Conservation (phyloP, 2,888 invertebrate species). For the Isoperla grammatica region DNA sequence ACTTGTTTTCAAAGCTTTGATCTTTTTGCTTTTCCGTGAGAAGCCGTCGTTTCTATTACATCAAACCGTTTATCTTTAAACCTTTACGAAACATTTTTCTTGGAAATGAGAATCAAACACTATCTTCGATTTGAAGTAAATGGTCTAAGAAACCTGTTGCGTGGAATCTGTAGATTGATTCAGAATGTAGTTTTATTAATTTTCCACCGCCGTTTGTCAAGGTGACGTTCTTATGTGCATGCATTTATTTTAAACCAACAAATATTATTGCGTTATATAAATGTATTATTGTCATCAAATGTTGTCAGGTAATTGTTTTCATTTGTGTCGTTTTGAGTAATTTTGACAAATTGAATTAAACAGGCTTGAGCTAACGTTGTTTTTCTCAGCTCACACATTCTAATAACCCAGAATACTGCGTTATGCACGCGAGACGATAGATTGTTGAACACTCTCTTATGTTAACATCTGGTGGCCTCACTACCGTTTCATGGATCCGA, state of each 20-base stretch:
- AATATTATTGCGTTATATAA: no score
- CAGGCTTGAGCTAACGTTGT: no score
- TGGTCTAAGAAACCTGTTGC: conserved; percentile 5
- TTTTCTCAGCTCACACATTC: no score
- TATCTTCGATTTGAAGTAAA: conserved; percentile 4
- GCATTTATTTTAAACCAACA: no score
- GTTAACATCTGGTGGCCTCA: not conserved
- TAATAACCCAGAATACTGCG: no score
- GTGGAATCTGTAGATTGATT: not conserved
- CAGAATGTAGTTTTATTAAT: no score
- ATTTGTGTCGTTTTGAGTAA: no score
- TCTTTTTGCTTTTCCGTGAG: conserved; percentile 11
- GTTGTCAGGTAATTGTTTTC: not conserved
- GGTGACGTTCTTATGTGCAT: no score
- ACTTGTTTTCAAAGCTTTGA: not conserved
- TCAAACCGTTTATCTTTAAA: conserved; percentile 11
- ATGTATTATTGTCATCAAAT: not conserved
- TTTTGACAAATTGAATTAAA: no score
- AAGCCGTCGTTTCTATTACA: conserved; percentile 6
- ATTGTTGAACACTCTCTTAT: no score
- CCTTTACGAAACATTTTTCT: not conserved
- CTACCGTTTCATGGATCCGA: not conserved
- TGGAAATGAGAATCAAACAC: conserved; percentile 9
- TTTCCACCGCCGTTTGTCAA: no score
- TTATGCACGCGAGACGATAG: no score